These are phyloP conservation scores for Porites rus DNA, from an alignment of 92 coral and sea anemone species.

Conservation along the genomic window DNA sequence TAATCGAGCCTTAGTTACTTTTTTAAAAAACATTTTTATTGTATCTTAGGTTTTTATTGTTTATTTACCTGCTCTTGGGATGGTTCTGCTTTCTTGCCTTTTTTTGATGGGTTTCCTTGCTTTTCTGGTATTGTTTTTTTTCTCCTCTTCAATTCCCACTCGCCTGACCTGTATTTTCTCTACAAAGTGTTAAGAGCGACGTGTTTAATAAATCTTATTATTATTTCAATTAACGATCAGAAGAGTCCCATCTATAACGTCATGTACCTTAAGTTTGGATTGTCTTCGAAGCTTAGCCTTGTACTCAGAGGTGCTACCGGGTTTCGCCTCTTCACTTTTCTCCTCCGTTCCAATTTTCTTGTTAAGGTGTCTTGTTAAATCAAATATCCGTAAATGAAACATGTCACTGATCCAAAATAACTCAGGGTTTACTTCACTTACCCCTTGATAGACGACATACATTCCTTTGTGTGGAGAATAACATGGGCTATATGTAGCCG, in stretches of 20 bases:
- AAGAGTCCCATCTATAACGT: neutral
- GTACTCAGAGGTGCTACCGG: neutral
- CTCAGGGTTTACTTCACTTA: neutral
- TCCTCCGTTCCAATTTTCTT: neutral
- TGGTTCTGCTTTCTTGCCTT: no score
- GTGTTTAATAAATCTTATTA: neutral
- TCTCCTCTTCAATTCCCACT: neutral
- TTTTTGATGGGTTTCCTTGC: no score
- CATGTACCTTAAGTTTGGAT: neutral
- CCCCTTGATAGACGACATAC: neutral
- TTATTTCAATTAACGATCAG: neutral
- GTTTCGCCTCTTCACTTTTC: neutral
- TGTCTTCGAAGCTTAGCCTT: neutral
- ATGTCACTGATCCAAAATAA: neutral
- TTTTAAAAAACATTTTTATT: no score
- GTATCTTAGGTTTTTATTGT: no score
- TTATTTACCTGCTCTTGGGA: no score
- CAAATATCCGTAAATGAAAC: neutral
- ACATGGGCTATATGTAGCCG: slow-evolving; percentile 9
- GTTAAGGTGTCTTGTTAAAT: neutral
- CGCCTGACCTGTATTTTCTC: slow-evolving; percentile 10
- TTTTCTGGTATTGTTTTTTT: no score
- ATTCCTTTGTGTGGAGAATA: slow-evolving; percentile 5
- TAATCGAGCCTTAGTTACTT: no score
- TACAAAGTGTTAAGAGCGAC: neutral